Percentiles rank a stretch among this genome's conserved stretches.
phyloP scores from a whole-genome alignment of 2,797 vertebrate species.

The Anguilla obscura region DNA sequence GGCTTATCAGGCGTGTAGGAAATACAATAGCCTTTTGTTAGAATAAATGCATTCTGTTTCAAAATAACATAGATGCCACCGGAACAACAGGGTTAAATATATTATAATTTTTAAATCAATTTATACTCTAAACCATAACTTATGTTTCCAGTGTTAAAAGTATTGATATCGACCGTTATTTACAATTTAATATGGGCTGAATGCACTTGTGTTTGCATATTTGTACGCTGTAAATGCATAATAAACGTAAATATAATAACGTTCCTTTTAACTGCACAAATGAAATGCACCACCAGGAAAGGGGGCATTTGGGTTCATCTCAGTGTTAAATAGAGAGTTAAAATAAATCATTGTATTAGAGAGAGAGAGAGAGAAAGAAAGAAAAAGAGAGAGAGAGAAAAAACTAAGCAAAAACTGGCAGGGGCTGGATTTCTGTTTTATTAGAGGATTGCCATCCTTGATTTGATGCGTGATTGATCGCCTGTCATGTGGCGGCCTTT shows the following conservation, averaged over 20 bases:
- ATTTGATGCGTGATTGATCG: conserved; percentile 99
- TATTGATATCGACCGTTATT: background rate
- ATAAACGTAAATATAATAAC: background rate
- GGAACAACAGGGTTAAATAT: background rate
- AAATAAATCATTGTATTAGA: conserved; percentile 73
- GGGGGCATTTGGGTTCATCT: conserved; percentile 63
- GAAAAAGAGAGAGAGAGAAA: conserved; percentile 33
- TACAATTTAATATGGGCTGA: background rate
- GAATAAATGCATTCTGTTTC: background rate
- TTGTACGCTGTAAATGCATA: background rate
- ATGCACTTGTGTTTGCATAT: background rate
- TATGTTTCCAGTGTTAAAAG: background rate
- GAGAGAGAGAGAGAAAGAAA: conserved; percentile 40
- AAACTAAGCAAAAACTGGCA: conserved; percentile 72
- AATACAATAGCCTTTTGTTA: conserved; percentile 12
- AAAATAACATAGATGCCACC: background rate
- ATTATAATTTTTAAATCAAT: background rate
- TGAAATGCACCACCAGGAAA: conserved; percentile 43
- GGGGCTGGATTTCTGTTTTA: conserved; percentile 91
- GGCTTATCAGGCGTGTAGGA: background rate
- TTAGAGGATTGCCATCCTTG: conserved; percentile 98
- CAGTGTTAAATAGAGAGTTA: conserved; percentile 62
- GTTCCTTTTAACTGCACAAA: background rate
- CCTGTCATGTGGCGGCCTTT: conserved; percentile 96
- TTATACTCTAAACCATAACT: background rate